A percentile compares a stretch with the other conserved stretches of the same genome.
These are phyloP conservation scores for Champsocephalus gunnari DNA, from an alignment of 2,797 vertebrate species.

Conservation along the genomic window DNA sequence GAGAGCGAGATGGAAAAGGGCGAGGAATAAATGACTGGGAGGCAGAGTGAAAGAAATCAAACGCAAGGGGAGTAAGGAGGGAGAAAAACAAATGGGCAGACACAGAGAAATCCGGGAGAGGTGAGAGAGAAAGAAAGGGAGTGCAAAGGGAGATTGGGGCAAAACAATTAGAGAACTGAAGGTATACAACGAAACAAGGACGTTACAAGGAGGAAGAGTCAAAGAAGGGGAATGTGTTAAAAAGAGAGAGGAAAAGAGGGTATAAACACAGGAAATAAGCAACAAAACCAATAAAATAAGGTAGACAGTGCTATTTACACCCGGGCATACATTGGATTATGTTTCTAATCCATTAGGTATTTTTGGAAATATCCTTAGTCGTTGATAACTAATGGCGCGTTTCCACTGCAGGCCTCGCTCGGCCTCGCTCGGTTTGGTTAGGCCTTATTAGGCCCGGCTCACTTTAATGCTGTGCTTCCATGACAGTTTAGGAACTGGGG, in stretches of 20 bases:
- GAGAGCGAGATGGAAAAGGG: conserved; percentile 75
- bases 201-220: conserved; percentile 2
- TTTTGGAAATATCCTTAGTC: too few relatives aligned
- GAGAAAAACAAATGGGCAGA: conserved; percentile 44
- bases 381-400: too few relatives aligned
- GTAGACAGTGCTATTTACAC: too few relatives aligned
- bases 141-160: not conserved
- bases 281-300: too few relatives aligned
- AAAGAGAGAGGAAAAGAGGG: not conserved
- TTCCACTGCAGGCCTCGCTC: too few relatives aligned
- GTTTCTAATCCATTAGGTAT: too few relatives aligned
- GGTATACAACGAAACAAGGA: conserved; percentile 15
- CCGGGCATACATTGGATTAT: too few relatives aligned
- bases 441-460: too few relatives aligned
- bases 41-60: conserved; percentile 62
- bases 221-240: not conserved
- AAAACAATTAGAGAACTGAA: conserved; percentile 15
- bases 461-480: too few relatives aligned
- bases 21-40: conserved; percentile 53
- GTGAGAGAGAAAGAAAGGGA: not conserved
- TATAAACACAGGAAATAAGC: not conserved
- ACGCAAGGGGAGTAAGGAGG: conserved; percentile 8
- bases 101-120: conserved; percentile 36
- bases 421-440: too few relatives aligned
- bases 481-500: too few relatives aligned